Evolutionary conservation across 2,797 vertebrate genomes (phyloP), one percentile per base, ranked within the genome.

Genomic region (Argentina silus): DNA sequence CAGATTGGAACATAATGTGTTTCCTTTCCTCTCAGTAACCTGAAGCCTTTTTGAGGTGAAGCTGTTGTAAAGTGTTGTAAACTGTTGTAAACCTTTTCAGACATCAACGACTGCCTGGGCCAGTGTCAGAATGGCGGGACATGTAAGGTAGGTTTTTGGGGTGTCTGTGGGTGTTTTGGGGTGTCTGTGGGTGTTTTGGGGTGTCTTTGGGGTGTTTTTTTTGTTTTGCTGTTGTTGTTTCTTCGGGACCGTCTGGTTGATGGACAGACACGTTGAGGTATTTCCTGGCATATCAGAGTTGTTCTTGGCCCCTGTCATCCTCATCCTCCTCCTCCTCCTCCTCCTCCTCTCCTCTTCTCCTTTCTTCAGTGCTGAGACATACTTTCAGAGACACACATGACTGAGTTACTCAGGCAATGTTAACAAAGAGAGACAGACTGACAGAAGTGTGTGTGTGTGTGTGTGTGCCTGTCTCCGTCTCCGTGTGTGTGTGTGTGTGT

Each of bases 111-210:
- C 90, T 99, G 98, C 90, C 93, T 92, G 79, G 97, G 96, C 89
- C 97, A 99, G 83, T 99, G 98, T 93, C 96, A 96, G 87, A 97
- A 99, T 75, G 98, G 97, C 15, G 98, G 96, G 87, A 94, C 96
- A 48, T 99, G 98, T 90, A 94, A 93, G 95, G 98, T 99, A 93
- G n/a, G n/a, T n/a, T n/a, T n/a, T n/a, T 15, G 15, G 48, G 50
- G 14, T 51, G 50, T 6, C 50, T 14, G 12, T 51, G 12, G 50
- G 50, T 70, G 56, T 68, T 64, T 6, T 36, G 94, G 7, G 62
- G 6, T 3, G 60, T 73, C 65, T 84, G 77, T 80, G 83, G 83
- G 70, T 83, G 78, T 81, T 79, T 78, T 83, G 69, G 59, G 65
- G 61, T 61, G 23, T 80, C 67, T 70, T 63, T 44, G 79, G 15